Evolutionary conservation across 2,888 invertebrate species (phyloP).

Genomic region (Scaptomyza cyrtandrae): DNA sequence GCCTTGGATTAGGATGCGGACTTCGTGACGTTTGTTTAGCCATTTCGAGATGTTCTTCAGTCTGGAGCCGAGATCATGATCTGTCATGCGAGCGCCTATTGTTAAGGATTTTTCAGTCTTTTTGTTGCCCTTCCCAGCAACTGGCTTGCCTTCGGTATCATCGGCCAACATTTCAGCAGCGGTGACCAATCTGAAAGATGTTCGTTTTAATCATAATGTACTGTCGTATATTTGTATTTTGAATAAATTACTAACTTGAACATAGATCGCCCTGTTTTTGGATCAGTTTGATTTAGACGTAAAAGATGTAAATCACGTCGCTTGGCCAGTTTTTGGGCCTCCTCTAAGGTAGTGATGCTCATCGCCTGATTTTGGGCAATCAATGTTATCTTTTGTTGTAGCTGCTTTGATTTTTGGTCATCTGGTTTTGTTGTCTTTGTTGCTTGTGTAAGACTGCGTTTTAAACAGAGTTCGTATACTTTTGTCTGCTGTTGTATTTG

Average conservation of each 20-base stretch:
- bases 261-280: slow-evolving; percentile 88
- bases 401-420: slow-evolving; percentile 39
- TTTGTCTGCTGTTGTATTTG: slow-evolving; percentile 6
- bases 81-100: slow-evolving; percentile 87
- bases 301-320: slow-evolving; percentile 89
- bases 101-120: slow-evolving; percentile 89
- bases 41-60: slow-evolving; percentile 88
- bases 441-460: slow-evolving; percentile 50
- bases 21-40: slow-evolving; percentile 88
- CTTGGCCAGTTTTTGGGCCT: slow-evolving; percentile 89
- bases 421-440: slow-evolving; percentile 20
- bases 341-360: slow-evolving; percentile 87
- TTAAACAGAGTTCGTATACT: slow-evolving; percentile 23
- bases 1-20: slow-evolving; percentile 83
- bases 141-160: slow-evolving; percentile 79
- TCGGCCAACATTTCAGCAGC: slow-evolving; percentile 88
- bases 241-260: slow-evolving; percentile 86
- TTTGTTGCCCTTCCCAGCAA: slow-evolving; percentile 62
- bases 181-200: slow-evolving; percentile 86
- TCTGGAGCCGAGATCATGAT: slow-evolving; percentile 88
- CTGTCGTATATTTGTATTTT: not conserved
- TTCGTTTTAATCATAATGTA: not conserved
- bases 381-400: slow-evolving; percentile 87
- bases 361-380: slow-evolving; percentile 87
- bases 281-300: slow-evolving; percentile 88